Base-by-base conservation (phyloP, 2,797 vertebrate species). In the Sardinella longiceps region DNA sequence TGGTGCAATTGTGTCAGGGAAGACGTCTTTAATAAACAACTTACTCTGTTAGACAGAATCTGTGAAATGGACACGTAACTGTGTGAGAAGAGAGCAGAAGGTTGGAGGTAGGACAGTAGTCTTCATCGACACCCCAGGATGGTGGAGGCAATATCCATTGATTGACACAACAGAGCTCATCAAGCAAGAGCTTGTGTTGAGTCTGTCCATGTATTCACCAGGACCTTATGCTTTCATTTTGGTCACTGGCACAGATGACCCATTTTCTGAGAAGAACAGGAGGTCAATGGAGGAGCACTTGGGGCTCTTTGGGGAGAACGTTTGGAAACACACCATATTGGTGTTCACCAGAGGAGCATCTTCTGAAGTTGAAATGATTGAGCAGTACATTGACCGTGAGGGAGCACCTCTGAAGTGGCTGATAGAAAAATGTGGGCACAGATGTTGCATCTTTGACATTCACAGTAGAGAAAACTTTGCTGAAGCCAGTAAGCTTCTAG, bases 331-430 rank as follows among this genome's bases (percentile, higher is more conserved):
- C 60, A 63, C 60, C 1, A 25, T 63, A 63, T 5, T 63, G 60
- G 60, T 63, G 60, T 63, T 63, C 60, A 63, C 60, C 25, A 63
- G 25, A 63, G 60, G 60, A 60, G 56, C n/a, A 60, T 60, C 23
- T n/a, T 23, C 25, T 2, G 9, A 60, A 15, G 12, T 3, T n/a
- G 9, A 60, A 60, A 60, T 4, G 23, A 60, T 60, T n/a, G 56
- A 58, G 56, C 18, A 58, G 20, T 20, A 58, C 18, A 20, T 58
- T 58, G 56, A 58, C 20, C 11, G 48, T 10, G 56, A 58, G 18
- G 56, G 18, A 58, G 56, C n/a, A 2, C 1, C 56, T n/a, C n/a
- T 60, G 56, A 60, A 60, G 56, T n/a, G 56, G 20, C 0, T 60
- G 23, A 11, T 2, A 30, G 9, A 15, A 14, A 50, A 50, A 14